phyloP scores from a whole-genome alignment of 2,797 vertebrate genomes.

The Anguilla anguilla region DNA sequence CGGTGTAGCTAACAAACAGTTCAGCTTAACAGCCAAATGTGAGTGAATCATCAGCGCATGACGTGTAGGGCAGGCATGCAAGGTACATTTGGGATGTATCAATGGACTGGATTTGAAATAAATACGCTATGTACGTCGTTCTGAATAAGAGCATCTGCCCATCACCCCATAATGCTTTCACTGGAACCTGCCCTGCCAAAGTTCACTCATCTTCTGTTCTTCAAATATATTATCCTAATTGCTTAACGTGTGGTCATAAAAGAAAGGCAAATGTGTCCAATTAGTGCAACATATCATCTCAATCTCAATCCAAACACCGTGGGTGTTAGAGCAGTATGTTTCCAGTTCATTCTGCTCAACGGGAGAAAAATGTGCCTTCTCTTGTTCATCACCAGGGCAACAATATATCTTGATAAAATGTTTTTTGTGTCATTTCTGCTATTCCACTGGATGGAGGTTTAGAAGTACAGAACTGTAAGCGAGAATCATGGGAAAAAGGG shows the following conservation, averaged over 20 bases:
- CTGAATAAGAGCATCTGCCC: background rate
- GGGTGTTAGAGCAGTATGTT: background rate
- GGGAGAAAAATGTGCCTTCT: background rate
- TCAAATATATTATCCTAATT: background rate
- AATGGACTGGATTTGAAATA: background rate
- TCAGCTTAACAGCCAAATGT: slow-evolving; percentile 20
- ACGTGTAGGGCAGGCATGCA: background rate
- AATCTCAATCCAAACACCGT: background rate
- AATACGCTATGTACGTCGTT: background rate
- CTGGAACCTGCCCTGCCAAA: background rate
- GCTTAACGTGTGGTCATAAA: background rate
- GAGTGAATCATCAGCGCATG: slow-evolving; percentile 32
- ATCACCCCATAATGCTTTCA: background rate
- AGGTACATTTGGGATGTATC: background rate
- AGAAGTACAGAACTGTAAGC: background rate
- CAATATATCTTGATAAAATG: background rate
- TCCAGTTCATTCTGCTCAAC: background rate
- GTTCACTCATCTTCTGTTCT: background rate
- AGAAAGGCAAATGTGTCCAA: background rate
- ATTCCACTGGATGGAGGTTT: background rate
- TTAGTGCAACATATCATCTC: background rate
- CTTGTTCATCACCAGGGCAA: background rate
- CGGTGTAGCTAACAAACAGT: slow-evolving; percentile 29
- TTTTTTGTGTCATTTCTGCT: background rate
- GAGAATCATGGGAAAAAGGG: background rate